Evolutionary conservation across 2,113 vertebrate genomes (phyloP).

Genomic region (Amblyornis subalaris): DNA sequence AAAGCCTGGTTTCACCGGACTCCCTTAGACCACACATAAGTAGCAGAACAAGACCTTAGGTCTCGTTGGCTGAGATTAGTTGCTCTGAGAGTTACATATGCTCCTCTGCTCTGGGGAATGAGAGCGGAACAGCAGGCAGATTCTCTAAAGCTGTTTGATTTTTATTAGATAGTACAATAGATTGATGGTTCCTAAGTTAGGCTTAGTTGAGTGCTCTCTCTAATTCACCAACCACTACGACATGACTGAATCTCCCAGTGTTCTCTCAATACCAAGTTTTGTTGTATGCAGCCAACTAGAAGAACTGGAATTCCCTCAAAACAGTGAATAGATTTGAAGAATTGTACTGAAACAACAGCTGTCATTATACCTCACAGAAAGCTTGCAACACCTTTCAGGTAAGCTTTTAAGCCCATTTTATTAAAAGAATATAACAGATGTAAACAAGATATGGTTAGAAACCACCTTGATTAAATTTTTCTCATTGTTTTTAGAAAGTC

Average conservation of each 20-base stretch:
- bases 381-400: constrained; percentile 42
- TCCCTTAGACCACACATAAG: rapidly evolving
- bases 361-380: constrained; percentile 42
- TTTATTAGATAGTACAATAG: not conserved
- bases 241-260: not conserved
- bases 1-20: not conserved
- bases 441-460: constrained; percentile 43
- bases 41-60: not conserved
- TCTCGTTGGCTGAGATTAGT: not conserved
- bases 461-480: constrained; percentile 40
- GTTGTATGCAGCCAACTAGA: not conserved
- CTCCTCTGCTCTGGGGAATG: not conserved
- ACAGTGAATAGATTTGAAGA: constrained; percentile 27
- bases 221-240: not conserved
- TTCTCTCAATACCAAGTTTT: not conserved
- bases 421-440: constrained; percentile 65
- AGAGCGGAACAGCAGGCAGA: not conserved
- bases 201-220: not conserved
- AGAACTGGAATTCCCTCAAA: not conserved
- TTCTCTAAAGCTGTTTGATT: not conserved
- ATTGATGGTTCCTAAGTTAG: not conserved
- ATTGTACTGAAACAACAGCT: constrained; percentile 55
- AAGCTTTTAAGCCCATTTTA: constrained; percentile 70
- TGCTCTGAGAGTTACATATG: not conserved
- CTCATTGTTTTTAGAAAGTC: constrained; percentile 13